Conservation (phyloP, 2,888 invertebrate genomes). For the Calameuta idolon region DNA sequence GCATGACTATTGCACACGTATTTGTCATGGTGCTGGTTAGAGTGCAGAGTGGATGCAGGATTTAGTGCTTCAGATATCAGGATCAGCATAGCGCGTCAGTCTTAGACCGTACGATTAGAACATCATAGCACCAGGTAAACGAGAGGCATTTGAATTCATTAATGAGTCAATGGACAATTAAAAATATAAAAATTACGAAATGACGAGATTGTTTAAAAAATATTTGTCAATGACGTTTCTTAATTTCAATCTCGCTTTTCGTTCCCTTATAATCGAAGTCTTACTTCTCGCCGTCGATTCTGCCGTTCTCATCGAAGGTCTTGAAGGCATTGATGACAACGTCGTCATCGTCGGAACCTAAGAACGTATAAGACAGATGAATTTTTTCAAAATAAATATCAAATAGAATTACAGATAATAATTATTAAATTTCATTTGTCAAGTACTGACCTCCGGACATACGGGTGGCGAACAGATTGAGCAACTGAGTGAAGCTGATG, state of each 20-base stretch:
- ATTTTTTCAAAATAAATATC: not conserved
- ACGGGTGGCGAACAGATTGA: constrained; percentile 91
- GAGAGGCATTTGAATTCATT: not conserved
- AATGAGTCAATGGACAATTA: not conserved
- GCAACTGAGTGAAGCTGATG: constrained; percentile 94
- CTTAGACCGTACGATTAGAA: constrained; percentile 41
- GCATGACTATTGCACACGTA: not conserved
- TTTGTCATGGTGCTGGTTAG: not conserved
- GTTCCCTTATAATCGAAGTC: not conserved
- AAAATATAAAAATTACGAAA: not conserved
- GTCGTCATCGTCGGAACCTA: constrained; percentile 88
- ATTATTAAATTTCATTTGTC: not conserved
- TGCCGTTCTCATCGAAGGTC: constrained; percentile 89
- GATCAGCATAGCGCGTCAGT: constrained; percentile 37
- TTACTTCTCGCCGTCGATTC: constrained; percentile 87
- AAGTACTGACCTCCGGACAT: constrained; percentile 80
- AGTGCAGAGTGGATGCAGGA: constrained; percentile 1
- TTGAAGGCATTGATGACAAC: constrained; percentile 93
- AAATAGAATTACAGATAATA: not conserved
- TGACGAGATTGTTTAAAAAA: not conserved
- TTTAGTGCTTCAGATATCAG: constrained; percentile 37
- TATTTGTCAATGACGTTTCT: not conserved
- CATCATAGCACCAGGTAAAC: constrained; percentile 31
- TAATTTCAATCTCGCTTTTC: not conserved
- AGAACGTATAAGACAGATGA: not conserved